Percentiles rank a stretch among this genome's conserved stretches.
These are phyloP conservation scores for Pleuronectes platessa DNA, from an alignment of 2,113 vertebrate species.

Conservation along the genomic window DNA sequence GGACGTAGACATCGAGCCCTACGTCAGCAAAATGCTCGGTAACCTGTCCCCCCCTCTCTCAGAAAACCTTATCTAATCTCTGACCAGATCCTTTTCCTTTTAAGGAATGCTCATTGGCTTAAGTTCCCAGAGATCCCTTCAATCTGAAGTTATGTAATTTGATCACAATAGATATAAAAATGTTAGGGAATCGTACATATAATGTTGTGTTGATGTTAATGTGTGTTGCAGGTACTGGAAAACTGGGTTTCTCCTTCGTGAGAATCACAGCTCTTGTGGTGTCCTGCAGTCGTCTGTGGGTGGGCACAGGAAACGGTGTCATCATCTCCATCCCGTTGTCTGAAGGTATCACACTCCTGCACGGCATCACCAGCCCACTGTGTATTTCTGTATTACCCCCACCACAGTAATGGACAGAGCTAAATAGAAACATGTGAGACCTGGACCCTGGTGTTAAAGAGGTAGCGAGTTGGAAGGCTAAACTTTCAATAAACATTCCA, in stretches of 20 bases:
- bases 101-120: no score
- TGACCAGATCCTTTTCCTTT: no score
- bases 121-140: no score
- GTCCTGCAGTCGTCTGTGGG: slow-evolving; percentile 96
- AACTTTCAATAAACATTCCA: no score
- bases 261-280: slow-evolving; percentile 96
- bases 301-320: slow-evolving; percentile 97
- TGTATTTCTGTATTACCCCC: neutral
- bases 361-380: neutral
- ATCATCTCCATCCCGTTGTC: slow-evolving; percentile 98
- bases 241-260: slow-evolving; percentile 98
- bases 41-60: neutral
- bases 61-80: no score
- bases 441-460: no score
- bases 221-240: slow-evolving; percentile 90
- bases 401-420: no score
- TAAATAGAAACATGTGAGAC: no score
- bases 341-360: slow-evolving; percentile 86
- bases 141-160: no score
- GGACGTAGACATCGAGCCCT: slow-evolving; percentile 98
- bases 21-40: slow-evolving; percentile 99
- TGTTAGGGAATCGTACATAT: no score
- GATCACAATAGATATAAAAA: no score
- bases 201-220: neutral
- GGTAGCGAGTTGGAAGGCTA: no score